These are phyloP conservation scores for Caloenas nicobarica DNA, from an alignment of 2,113 vertebrate genomes.

Conservation along the genomic window DNA sequence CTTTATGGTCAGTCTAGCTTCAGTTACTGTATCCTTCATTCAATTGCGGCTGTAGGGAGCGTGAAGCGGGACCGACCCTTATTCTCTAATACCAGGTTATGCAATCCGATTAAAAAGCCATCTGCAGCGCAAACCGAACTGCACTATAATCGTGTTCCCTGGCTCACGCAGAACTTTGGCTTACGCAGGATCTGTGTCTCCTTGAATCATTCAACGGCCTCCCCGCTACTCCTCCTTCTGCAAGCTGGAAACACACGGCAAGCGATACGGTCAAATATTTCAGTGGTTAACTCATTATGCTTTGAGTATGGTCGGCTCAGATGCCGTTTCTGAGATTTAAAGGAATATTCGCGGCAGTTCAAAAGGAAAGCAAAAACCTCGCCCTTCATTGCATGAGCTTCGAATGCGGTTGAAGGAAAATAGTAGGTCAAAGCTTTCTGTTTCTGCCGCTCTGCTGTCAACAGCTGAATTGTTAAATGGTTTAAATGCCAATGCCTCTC, in stretches of 20 bases:
- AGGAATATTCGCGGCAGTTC: neutral
- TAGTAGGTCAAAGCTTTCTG: neutral
- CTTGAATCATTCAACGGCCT: neutral
- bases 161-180: neutral
- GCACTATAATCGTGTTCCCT: constrained; percentile 2
- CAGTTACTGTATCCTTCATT: neutral
- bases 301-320: neutral
- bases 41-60: neutral
- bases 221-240: neutral
- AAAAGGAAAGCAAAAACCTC: neutral
- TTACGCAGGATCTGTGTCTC: constrained; percentile 19
- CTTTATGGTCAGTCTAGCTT: neutral
- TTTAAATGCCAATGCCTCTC: neutral
- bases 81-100: constrained; percentile 20
- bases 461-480: neutral
- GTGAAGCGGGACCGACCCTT: neutral
- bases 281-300: neutral
- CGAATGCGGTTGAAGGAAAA: neutral
- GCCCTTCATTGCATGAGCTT: neutral
- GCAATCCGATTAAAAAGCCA: constrained; percentile 55
- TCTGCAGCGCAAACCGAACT: constrained; percentile 20
- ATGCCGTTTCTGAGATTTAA: neutral
- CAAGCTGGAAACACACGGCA: neutral
- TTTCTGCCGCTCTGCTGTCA: neutral
- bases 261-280: neutral